Conservation (phyloP, 2,113 vertebrate genomes). For the Nibea albiflora region DNA sequence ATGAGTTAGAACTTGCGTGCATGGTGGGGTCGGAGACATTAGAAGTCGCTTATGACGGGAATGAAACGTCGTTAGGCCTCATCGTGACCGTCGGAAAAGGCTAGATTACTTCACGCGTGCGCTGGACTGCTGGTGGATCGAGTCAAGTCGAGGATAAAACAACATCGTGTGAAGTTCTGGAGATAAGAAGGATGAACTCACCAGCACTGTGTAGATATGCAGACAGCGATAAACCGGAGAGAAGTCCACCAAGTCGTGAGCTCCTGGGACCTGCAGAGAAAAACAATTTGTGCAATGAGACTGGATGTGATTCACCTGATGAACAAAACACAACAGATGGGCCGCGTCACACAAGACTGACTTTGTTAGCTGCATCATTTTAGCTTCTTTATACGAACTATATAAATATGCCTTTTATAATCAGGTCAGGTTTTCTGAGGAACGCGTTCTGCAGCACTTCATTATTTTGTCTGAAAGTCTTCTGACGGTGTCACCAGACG, state of each 20-base stretch:
- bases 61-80: background rate
- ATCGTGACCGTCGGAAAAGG: background rate
- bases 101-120: background rate
- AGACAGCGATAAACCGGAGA: constrained; percentile 97
- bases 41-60: background rate
- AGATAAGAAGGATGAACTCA: constrained; percentile 48
- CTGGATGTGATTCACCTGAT: background rate
- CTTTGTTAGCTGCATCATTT: too few species aligned
- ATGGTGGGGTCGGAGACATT: background rate
- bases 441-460: background rate
- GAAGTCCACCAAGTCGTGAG: constrained; percentile 97
- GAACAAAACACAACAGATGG: background rate
- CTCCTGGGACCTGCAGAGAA: constrained; percentile 88
- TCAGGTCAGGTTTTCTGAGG: too few species aligned
- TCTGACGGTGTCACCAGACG: constrained; percentile 14
- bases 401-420: too few species aligned
- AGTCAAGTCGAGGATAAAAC: background rate
- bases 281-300: background rate
- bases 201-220: constrained; percentile 92
- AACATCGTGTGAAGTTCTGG: background rate
- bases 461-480: background rate
- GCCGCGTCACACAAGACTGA: background rate
- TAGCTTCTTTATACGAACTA: too few species aligned
- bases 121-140: background rate
- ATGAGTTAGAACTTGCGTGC: background rate